These are phyloP conservation scores for Parauchenoglanis ngamensis DNA, from an alignment of 2,797 vertebrate species.

Conservation along the genomic window DNA sequence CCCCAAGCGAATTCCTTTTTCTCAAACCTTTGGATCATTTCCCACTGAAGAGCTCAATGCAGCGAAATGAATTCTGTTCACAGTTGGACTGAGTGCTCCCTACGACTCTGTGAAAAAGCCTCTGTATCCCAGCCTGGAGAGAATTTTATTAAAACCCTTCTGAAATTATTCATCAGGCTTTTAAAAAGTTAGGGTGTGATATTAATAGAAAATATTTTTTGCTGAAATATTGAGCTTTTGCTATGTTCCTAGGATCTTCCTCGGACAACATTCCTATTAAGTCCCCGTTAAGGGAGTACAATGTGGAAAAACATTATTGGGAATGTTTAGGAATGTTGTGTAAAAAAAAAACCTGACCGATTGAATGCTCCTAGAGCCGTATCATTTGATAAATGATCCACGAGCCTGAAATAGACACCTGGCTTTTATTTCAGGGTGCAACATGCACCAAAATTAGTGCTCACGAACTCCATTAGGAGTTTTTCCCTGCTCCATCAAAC, in stretches of 20 bases:
- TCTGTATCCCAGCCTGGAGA: neutral
- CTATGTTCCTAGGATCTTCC: neutral
- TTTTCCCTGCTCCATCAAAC: constrained; percentile 10
- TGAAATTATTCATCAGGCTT: neutral
- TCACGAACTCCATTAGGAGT: neutral
- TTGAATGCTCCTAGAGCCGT: neutral
- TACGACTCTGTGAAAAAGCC: neutral
- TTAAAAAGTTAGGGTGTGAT: neutral
- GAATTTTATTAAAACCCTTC: neutral
- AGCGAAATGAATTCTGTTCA: neutral
- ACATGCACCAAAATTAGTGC: neutral
- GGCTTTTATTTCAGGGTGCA: neutral
- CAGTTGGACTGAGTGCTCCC: neutral
- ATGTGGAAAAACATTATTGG: neutral
- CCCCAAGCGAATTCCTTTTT: neutral
- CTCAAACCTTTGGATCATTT: neutral
- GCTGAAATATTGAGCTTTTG: neutral
- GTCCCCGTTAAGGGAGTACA: neutral
- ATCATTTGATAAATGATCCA: neutral
- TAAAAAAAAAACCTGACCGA: neutral
- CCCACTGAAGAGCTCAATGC: neutral
- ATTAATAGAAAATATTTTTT: neutral
- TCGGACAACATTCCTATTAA: neutral
- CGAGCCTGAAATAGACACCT: neutral
- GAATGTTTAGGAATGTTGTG: neutral